Evolutionary conservation across 2,888 invertebrate genomes (phyloP), one percentile per base, ranked within the genome.

Genomic region (Cryptophagus acutangulus): DNA sequence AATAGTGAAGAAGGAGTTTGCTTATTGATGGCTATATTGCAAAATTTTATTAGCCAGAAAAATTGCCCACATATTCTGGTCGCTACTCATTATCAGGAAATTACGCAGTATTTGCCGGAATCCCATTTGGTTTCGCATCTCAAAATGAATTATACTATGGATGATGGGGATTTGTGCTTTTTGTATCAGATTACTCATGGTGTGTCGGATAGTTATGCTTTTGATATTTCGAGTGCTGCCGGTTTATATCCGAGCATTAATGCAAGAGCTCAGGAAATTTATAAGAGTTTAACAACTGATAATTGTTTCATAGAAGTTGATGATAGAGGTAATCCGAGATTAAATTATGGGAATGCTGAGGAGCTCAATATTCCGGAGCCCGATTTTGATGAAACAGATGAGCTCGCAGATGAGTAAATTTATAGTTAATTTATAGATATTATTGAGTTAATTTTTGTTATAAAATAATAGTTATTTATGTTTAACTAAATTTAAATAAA

Each of bases 41-140:
- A 78, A 51, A 72, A 81, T 54, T 84, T 90, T 67, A 64, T 84
- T 31, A 40, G 57, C 12, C 26, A 61, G 0, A 49, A 63, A 2
- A 49, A 64, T 6, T 84, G 85, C 57, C 91, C 92, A 0, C 87
- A 88, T 58, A 70, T 87, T 1, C 69, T 90, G 35, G 72, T 85
- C 2, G 79, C 87, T 1, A 90, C 92, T 0, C 91, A 92, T 66
- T 84, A 84, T 58, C 77, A 84, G 52, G 74, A 80, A 30, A 69
- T 89, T 18, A 65, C 74, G 24, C 69, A 76, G 36, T 72, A 78
- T 38, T 66, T 89, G 4, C 73, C 77, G 0, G 62, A 73, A 24
- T 72, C 75, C 4, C 69, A 74, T 8, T 48, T 61, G 25, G 45
- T 69, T 2, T 54, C 57, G 16, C 59, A 61, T 49, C 47, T 59